Base-by-base conservation (phyloP, 1,140 invertebrate species). In the Bombus turneri region DNA sequence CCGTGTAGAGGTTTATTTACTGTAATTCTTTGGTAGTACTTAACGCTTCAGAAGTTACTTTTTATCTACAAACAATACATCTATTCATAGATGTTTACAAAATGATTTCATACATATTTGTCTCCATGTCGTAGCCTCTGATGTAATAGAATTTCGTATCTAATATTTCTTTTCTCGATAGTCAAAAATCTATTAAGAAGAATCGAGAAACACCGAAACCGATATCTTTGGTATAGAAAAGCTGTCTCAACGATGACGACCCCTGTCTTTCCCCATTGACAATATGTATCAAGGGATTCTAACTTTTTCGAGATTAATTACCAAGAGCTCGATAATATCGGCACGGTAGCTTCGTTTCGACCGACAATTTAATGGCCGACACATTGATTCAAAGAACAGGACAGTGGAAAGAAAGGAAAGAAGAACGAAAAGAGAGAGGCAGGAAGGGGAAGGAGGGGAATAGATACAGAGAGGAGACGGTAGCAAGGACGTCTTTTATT, bases 281-380 rank as follows among this genome's bases (percentile, higher is more conserved):
- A 34, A 31, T 25, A 10, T 37, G 25, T 6, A 39, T 37, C 34
- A 12, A 25, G 37, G 37, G 34, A 12, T 34, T n/a, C 12, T 10
- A 25, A 89, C 91, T 92, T 82, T 88, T 72, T 77, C 74, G 84
- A 84, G 83, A 92, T 92, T 92, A 92, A 93, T 93, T 91, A 87
- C 74, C 85, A 78, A 43, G 64, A 62, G 82, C 69, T 87, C 79
- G 90, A 91, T 91, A 81, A 91, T 91, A 91, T 90, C 87, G 80
- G 82, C 53, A 85, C 87, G 80, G 88, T 91, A 91, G 88, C 84
- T 76, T 85, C 66, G 84, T 83, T 86, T 86, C 75, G 71, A 57
- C 78, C 86, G 81, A 89, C 85, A 90, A 82, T 88, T 74, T 90
- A 90, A 91, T 91, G 90, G 89, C 82, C 81, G 82, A 75, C 72